Evolutionary conservation across 1,140 invertebrate genomes (phyloP), one percentile per base, ranked within the genome.

Genomic region (Neuroterus valhalla): DNA sequence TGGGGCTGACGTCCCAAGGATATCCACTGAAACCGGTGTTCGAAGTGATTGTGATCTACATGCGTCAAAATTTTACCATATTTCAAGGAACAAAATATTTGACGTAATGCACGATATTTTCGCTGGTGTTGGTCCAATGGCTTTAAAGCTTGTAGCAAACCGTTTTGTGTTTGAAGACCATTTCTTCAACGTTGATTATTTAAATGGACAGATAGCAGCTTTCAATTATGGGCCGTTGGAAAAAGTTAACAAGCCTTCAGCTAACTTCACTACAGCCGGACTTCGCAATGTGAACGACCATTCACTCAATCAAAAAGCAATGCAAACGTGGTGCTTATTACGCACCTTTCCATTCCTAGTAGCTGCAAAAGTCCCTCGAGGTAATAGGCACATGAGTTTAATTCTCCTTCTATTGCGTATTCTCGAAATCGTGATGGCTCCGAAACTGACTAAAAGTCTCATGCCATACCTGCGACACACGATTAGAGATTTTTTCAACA

Each of bases 101-200:
- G 75, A 79, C 45, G 15, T 66, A 1, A 77, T 81, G 75, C 79
- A 78, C 21, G 79, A 78, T 68, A 73, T 68, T 62, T 46, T 68
- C 14, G 2, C 45, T 42, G 52, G 52, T 5, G 23, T 62, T 6
- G 23, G 66, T 17, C 45, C 66, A 8, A 73, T 68, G 66, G 31
- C 44, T 1, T 1, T 68, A 12, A 73, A 73, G 26, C 15, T 44
- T 10, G 17, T 73, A 1, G 4, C 68, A 14, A 66, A 42, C 10
- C 3, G 26, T 0, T 73, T 52, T 14, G 31, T 68, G 15, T 19
- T 44, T 3, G 6, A 14, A n/a, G 19, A 26, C 19, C 17, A 21
- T 12, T 43, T 43, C 15, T 42, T 31, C 23, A 44, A 19, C 23
- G 66, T 38, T 0, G 23, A 31, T 4, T 73, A 43, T 42, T 68